These are phyloP conservation scores for Nephila pilipes DNA, from an alignment of 1,140 invertebrate species.

Conservation along the genomic window DNA sequence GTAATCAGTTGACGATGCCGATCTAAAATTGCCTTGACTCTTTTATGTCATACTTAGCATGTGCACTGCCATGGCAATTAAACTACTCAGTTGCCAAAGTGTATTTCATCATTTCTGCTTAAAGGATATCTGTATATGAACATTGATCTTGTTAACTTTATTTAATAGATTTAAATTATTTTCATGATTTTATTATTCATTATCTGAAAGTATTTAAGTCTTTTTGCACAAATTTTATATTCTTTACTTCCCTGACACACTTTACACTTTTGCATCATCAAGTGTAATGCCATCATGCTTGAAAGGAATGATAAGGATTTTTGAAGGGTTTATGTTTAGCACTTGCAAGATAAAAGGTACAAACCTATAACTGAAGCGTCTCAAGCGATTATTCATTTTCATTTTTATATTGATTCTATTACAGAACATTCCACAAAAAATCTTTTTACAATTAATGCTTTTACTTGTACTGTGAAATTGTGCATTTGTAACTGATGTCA, in stretches of 20 bases:
- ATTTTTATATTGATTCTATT: not conserved
- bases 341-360: not conserved
- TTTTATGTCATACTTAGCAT: not conserved
- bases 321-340: not conserved
- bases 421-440: conserved; percentile 1
- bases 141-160: not conserved
- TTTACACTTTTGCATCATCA: conserved; percentile 30
- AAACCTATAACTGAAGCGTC: not conserved
- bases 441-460: not conserved
- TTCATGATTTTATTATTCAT: not conserved
- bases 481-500: not conserved
- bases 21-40: not conserved
- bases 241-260: not conserved
- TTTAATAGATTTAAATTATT: not conserved
- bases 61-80: not conserved
- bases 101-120: not conserved
- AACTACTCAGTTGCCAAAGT: not conserved
- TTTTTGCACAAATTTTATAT: not conserved
- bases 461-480: not conserved
- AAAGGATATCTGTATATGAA: not conserved
- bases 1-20: not conserved
- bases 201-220: not conserved
- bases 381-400: not conserved
- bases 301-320: not conserved
- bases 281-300: not conserved